phyloP scores from a whole-genome alignment of 2,113 vertebrate species.

The Albula goreensis region DNA sequence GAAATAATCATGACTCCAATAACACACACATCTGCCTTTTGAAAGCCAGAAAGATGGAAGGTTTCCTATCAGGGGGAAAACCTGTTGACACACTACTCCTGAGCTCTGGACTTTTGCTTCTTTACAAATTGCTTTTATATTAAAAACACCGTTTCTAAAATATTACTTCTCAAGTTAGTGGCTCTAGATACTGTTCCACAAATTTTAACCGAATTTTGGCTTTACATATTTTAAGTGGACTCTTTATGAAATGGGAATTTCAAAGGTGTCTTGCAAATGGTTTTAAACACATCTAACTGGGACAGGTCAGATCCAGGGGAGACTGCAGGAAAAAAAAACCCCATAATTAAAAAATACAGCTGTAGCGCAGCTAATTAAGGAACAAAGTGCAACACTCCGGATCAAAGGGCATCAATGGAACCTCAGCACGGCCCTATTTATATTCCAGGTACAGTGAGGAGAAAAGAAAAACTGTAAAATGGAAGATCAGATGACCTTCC shows the following conservation, averaged over 20 bases:
- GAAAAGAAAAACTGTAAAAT: neutral
- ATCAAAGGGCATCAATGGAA: neutral
- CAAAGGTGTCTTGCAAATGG: neutral
- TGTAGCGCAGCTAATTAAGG: neutral
- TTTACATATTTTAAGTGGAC: too few species aligned
- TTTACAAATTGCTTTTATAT: neutral
- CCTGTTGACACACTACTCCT: too few species aligned
- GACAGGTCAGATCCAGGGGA: neutral
- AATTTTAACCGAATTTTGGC: too few species aligned
- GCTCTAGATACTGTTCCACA: too few species aligned
- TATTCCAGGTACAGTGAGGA: neutral
- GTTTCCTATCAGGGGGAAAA: neutral
- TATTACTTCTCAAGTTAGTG: too few species aligned
- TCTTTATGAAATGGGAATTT: too few species aligned
- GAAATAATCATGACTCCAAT: neutral
- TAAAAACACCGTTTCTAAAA: neutral
- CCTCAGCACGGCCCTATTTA: slow-evolving; percentile 12
- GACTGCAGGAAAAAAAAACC: neutral
- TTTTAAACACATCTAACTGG: neutral
- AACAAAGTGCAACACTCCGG: slow-evolving; percentile 26
- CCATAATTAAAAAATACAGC: neutral
- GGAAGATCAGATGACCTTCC: neutral
- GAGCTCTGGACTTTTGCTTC: neutral
- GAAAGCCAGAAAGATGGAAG: neutral
- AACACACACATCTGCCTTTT: neutral